These are phyloP conservation scores for Parauchenoglanis punctatus DNA, from an alignment of 2,797 vertebrate species.

Conservation along the genomic window DNA sequence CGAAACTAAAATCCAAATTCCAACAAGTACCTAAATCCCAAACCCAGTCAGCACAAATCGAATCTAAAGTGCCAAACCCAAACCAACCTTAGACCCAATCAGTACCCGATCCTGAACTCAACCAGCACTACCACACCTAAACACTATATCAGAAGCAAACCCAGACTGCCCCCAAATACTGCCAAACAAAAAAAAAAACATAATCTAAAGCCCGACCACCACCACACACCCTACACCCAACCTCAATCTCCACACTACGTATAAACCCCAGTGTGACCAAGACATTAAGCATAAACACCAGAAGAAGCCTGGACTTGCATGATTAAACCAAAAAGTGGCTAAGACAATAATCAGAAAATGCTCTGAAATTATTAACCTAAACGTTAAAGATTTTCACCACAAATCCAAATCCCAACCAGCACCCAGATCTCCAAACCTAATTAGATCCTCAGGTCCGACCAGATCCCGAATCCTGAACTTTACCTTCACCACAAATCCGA, in stretches of 20 bases:
- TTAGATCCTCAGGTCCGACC: background rate
- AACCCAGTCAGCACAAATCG: background rate
- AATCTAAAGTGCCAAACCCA: background rate
- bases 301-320: background rate
- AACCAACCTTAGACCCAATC: background rate
- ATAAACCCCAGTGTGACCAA: background rate
- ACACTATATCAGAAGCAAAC: background rate
- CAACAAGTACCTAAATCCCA: background rate
- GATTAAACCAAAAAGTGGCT: too few relatives aligned
- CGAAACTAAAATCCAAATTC: background rate
- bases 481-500: background rate
- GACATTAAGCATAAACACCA: background rate
- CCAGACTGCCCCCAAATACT: too few relatives aligned
- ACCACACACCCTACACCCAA: background rate
- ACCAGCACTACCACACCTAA: background rate
- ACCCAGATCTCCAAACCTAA: background rate
- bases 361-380: background rate
- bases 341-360: background rate
- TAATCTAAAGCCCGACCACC: background rate
- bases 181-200: background rate
- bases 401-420: background rate
- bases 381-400: background rate
- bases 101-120: background rate
- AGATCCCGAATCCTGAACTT: background rate
- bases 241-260: background rate